A percentile compares a stretch with the other conserved stretches of the same genome.
These are phyloP conservation scores for Python bivittatus DNA, from an alignment of 2,113 vertebrate species.

Conservation along the genomic window DNA sequence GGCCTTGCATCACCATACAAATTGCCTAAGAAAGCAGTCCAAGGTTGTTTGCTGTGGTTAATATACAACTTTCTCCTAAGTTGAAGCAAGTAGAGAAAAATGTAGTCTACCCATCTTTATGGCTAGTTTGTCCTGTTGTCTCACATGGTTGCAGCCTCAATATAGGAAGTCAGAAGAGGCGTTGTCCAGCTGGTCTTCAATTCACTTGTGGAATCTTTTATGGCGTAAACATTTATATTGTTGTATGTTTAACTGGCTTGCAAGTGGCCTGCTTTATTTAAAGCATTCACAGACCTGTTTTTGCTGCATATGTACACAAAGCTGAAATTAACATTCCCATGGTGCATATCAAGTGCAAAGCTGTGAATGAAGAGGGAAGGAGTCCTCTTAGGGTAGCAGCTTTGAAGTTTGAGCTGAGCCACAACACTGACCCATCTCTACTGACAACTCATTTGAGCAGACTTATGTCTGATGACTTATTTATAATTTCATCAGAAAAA, in stretches of 20 bases:
- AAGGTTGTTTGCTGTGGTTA: neutral
- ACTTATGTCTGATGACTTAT: slow-evolving; percentile 69
- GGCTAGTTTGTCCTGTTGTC: neutral
- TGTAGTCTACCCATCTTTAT: neutral
- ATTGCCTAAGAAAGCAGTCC: neutral
- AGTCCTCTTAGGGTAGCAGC: slow-evolving; percentile 64
- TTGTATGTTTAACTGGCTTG: slow-evolving; percentile 79
- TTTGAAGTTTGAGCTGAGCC: slow-evolving; percentile 71
- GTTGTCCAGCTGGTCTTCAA: neutral
- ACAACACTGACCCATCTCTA: slow-evolving; percentile 63
- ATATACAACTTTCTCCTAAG: neutral
- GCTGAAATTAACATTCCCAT: slow-evolving; percentile 74
- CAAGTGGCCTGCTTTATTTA: slow-evolving; percentile 80
- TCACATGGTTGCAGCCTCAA: neutral
- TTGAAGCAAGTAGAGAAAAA: neutral
- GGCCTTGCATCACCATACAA: neutral
- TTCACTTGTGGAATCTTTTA: slow-evolving; percentile 73
- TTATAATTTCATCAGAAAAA: slow-evolving; percentile 69
- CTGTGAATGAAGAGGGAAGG: slow-evolving; percentile 71
- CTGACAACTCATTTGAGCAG: slow-evolving; percentile 72
- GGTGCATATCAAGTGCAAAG: slow-evolving; percentile 75
- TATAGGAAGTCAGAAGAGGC: neutral
- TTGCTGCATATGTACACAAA: slow-evolving; percentile 63
- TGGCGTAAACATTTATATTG: slow-evolving; percentile 78
- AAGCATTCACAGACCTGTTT: slow-evolving; percentile 72